Percentiles rank a stretch among this genome's conserved stretches.
These are phyloP conservation scores for Falco peregrinus DNA, from an alignment of 2,797 vertebrate species.

Conservation along the genomic window DNA sequence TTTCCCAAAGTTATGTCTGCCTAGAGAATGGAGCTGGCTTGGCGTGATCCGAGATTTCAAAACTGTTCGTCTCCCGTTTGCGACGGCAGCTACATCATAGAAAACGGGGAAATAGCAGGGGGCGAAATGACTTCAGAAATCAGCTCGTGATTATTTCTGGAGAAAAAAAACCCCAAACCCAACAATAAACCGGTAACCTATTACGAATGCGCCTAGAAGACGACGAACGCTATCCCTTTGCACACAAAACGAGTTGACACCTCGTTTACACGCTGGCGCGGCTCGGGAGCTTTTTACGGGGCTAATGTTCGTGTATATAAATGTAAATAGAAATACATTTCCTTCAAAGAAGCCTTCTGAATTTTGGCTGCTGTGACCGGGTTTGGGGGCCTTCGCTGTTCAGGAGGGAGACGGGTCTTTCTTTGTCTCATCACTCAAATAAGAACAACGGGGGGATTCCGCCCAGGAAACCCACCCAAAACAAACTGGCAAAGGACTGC, in stretches of 20 bases:
- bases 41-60: background rate
- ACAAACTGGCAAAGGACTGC: background rate
- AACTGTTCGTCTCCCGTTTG: background rate
- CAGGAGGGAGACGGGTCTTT: background rate
- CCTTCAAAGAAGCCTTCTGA: background rate
- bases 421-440: background rate
- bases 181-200: background rate
- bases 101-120: background rate
- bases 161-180: background rate
- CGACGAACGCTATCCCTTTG: background rate
- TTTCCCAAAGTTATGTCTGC: background rate
- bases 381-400: background rate
- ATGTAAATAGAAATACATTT: background rate
- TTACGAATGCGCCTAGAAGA: background rate
- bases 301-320: background rate
- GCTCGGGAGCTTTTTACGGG: background rate
- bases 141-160: background rate
- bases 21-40: background rate
- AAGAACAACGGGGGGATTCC: background rate
- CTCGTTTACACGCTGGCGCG: background rate
- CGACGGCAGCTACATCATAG: background rate
- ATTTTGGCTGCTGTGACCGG: background rate
- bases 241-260: background rate
- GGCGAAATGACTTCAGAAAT: background rate
- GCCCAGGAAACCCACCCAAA: background rate